phyloP scores from a whole-genome alignment of 2,797 vertebrate species.

The Brachyrhaphis roseni region DNA sequence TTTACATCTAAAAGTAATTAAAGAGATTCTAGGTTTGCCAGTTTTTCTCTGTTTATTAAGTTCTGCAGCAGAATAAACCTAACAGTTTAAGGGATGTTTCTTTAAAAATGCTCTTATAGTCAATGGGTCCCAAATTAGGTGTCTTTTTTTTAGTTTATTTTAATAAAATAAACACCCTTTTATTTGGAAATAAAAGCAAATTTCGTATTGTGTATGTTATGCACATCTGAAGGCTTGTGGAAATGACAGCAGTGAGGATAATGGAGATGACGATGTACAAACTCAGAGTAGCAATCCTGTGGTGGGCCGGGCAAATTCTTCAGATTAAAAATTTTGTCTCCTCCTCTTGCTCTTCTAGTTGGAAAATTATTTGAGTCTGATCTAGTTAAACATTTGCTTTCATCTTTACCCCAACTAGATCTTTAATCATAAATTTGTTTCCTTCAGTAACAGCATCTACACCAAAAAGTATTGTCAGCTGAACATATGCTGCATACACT shows the following conservation, averaged over 20 bases:
- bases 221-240: background rate
- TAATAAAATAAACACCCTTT: background rate
- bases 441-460: background rate
- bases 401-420: background rate
- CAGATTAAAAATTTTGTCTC: background rate
- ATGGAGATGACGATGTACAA: no score
- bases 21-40: background rate
- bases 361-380: background rate
- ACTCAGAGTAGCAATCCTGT: no score
- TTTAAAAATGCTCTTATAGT: background rate
- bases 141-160: background rate
- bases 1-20: background rate
- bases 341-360: background rate
- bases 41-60: background rate
- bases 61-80: background rate
- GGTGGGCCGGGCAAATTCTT: background rate
- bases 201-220: background rate
- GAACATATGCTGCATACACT: background rate
- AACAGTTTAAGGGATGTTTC: background rate
- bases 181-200: background rate
- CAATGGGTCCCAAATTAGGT: background rate
- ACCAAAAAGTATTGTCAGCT: background rate
- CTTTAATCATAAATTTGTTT: background rate
- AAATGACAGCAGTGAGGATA: background rate
- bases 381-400: background rate